Conservation (phyloP, 2,888 invertebrate genomes). For the Sericinus montela region DNA sequence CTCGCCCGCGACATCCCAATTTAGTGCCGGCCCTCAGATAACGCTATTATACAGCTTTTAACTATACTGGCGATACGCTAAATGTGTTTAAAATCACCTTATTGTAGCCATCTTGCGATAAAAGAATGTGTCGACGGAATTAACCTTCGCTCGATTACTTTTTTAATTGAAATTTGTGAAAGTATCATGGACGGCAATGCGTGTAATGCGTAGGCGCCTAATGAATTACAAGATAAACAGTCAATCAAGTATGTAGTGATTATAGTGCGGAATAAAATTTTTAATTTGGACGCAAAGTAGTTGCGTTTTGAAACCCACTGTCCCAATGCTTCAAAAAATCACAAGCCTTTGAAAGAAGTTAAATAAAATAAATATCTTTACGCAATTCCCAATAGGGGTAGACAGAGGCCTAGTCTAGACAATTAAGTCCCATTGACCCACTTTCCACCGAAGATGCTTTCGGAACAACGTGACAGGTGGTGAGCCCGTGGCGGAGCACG, state of each 20-base stretch:
- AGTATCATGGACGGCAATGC: slow-evolving; percentile 10
- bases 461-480: too few species aligned
- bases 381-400: too few species aligned
- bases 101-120: slow-evolving; percentile 53
- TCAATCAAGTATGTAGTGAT: slow-evolving; percentile 14
- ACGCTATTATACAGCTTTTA: slow-evolving; percentile 79
- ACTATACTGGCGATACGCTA: slow-evolving; percentile 75
- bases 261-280: slow-evolving; percentile 12
- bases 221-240: slow-evolving; percentile 16
- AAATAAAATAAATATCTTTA: too few species aligned
- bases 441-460: too few species aligned
- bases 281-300: slow-evolving; percentile 11
- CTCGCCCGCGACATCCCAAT: slow-evolving; percentile 74
- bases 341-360: too few species aligned
- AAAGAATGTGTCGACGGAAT: slow-evolving; percentile 37
- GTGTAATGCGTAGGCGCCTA: slow-evolving; percentile 16
- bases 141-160: slow-evolving; percentile 33
- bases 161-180: slow-evolving; percentile 27
- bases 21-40: slow-evolving; percentile 74
- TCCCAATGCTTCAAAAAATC: too few species aligned
- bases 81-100: slow-evolving; percentile 70
- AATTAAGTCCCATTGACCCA: too few species aligned
- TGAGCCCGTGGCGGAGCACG: too few species aligned
- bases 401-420: too few species aligned
- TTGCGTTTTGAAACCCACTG: too few species aligned